phyloP scores from a whole-genome alignment of 2,888 invertebrate genomes.

The Cylloceria caligata region DNA sequence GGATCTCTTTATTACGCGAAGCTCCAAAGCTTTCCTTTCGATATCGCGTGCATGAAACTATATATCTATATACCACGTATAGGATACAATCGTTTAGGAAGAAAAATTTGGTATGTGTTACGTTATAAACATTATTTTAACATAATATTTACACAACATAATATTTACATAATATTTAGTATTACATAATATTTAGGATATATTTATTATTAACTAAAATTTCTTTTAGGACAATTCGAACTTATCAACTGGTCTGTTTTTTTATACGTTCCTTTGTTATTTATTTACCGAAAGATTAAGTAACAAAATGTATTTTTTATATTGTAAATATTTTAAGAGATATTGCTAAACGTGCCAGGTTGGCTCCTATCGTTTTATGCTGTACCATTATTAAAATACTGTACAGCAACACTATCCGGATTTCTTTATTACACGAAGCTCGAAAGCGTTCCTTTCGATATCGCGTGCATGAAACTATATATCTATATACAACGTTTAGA shows the following conservation, averaged over 20 bases:
- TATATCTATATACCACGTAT: not conserved
- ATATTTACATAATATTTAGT: no score
- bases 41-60: slow-evolving; percentile 29
- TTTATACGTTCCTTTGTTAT: not conserved
- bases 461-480: slow-evolving; percentile 28
- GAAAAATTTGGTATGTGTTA: no score
- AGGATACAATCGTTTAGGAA: no score
- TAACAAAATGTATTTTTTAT: not conserved
- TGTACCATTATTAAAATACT: slow-evolving; percentile 10
- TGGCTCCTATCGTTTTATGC: not conserved
- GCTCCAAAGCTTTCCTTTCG: slow-evolving; percentile 22
- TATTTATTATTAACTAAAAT: no score
- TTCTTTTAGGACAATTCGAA: no score
- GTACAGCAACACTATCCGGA: not conserved
- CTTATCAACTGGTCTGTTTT: no score
- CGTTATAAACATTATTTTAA: no score
- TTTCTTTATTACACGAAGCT: slow-evolving; percentile 26
- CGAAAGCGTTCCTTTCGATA: slow-evolving; percentile 19
- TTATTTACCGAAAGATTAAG: not conserved
- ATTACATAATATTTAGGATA: no score
- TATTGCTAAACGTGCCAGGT: not conserved
- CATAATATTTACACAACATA: no score
- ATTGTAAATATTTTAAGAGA: not conserved
- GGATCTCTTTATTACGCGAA: slow-evolving; percentile 14
- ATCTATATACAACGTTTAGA: slow-evolving; percentile 1